Percentiles rank a stretch among this genome's conserved stretches.
Conservation (phyloP, 2,888 invertebrate species). For the Noctua janthina region DNA sequence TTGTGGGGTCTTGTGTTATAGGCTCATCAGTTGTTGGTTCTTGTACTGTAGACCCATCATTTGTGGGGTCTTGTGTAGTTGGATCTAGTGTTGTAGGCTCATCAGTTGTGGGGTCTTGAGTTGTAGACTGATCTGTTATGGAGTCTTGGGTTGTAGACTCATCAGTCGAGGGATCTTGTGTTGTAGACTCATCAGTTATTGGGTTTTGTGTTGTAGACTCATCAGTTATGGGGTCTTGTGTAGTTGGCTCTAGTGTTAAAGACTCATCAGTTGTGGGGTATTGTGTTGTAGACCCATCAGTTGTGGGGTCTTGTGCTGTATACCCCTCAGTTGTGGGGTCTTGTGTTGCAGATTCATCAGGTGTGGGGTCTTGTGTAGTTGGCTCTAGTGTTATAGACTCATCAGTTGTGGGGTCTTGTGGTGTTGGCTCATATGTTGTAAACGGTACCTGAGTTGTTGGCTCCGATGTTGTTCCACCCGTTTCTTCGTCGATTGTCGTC, state of each 20-base stretch:
- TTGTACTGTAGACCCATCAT: neutral
- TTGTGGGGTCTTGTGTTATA: neutral
- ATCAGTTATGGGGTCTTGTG: neutral
- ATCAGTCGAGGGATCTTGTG: neutral
- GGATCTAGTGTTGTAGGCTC: neutral
- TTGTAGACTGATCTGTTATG: neutral
- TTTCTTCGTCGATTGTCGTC: conserved; percentile 16
- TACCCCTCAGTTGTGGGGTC: neutral
- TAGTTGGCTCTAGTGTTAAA: neutral
- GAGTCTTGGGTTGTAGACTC: neutral
- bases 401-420: neutral
- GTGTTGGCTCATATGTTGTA: neutral
- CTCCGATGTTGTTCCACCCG: neutral
- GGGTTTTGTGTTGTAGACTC: neutral
- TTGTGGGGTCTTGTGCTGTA: neutral
- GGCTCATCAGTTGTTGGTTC: neutral
- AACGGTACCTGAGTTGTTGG: conserved; percentile 27
- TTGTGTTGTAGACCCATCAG: neutral
- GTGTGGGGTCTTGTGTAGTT: neutral
- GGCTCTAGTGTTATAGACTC: neutral
- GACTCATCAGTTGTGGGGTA: neutral
- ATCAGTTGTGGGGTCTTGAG: neutral
- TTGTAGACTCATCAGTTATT: neutral
- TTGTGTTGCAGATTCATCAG: neutral
- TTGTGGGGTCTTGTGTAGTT: neutral